A percentile compares a stretch with the other conserved stretches of the same genome.
Evolutionary conservation across 2,888 invertebrate genomes (phyloP).

Genomic region (Ceraclea dissimilis): DNA sequence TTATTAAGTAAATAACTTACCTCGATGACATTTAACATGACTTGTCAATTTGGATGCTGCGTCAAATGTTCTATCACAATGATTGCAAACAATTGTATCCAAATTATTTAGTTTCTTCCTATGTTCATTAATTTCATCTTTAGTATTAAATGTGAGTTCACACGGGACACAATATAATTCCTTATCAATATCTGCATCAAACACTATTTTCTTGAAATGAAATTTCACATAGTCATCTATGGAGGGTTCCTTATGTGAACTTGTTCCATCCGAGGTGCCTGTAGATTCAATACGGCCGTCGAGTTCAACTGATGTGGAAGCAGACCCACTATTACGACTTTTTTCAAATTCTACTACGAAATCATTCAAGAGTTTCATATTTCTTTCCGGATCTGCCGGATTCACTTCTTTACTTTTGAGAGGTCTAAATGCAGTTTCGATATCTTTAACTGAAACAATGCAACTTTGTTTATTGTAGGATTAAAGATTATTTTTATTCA

Average conservation of each 20-base stretch:
- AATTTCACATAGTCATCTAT: background rate
- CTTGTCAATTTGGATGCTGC: background rate
- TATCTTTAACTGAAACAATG: background rate
- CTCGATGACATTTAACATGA: too few species aligned
- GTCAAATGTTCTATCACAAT: background rate
- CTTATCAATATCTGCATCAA: background rate
- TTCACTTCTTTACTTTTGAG: background rate
- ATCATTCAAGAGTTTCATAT: background rate
- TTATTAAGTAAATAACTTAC: too few species aligned
- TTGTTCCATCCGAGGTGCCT: too few species aligned
- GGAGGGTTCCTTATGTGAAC: too few species aligned
- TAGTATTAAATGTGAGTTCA: background rate
- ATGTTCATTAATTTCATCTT: background rate
- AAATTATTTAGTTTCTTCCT: background rate
- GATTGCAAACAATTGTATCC: background rate
- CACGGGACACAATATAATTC: background rate
- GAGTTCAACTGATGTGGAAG: too few species aligned
- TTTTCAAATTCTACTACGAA: background rate
- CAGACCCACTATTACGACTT: background rate
- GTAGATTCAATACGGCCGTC: too few species aligned
- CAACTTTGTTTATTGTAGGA: too few species aligned
- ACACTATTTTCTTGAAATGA: background rate
- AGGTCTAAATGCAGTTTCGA: background rate
- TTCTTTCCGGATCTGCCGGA: background rate
- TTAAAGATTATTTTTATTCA: too few species aligned